Conservation (phyloP, 2,797 vertebrate species). For the Poeciliopsis paucimaculata region DNA sequence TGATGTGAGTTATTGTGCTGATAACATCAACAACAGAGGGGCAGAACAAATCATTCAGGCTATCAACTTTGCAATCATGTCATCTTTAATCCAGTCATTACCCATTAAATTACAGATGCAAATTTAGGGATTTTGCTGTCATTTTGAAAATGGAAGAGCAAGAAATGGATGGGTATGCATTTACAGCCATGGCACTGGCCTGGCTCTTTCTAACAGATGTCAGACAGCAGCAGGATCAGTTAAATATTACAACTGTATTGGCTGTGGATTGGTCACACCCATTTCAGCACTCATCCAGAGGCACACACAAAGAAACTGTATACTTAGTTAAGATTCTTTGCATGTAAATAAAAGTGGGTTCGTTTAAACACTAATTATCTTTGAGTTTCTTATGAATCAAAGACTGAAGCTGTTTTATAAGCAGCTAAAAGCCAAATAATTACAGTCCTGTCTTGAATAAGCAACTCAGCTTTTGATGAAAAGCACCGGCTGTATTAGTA, state of each 20-base stretch:
- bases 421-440: background rate
- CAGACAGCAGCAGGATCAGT: background rate
- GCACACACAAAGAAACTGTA: background rate
- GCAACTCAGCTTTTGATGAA: background rate
- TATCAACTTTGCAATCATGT: constrained; percentile 34
- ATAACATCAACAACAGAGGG: constrained; percentile 1
- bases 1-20: background rate
- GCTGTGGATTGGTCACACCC: background rate
- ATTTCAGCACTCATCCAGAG: background rate
- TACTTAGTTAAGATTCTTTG: background rate
- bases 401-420: background rate
- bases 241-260: background rate
- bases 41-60: constrained; percentile 29
- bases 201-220: background rate
- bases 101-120: constrained; percentile 10
- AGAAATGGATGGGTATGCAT: background rate
- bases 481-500: background rate
- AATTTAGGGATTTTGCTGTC: background rate
- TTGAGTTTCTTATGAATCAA: background rate
- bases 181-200: background rate
- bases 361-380: background rate
- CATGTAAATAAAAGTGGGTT: background rate
- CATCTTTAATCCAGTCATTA: constrained; percentile 23
- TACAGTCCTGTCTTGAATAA: background rate
- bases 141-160: background rate